Conservation (phyloP, 2,888 invertebrate genomes). For the Osmoderma eremita region DNA sequence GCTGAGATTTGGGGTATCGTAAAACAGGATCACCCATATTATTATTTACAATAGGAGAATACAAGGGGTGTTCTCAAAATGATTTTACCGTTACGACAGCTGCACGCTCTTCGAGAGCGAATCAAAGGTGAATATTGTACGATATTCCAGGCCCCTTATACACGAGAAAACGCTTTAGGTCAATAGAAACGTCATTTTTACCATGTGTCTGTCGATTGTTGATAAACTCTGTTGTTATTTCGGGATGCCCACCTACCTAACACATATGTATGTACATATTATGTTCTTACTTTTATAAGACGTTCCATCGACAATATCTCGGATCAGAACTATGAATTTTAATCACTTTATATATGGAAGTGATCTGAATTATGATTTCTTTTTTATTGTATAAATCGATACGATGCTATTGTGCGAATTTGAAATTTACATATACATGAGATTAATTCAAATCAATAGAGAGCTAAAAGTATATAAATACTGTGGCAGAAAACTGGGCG, state of each 20-base stretch:
- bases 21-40: slow-evolving; percentile 33
- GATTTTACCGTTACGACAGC: slow-evolving; percentile 47
- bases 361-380: slow-evolving; percentile 3
- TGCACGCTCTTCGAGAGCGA: slow-evolving; percentile 31
- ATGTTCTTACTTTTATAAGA: slow-evolving; percentile 22
- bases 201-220: neutral
- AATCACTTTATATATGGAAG: slow-evolving; percentile 15
- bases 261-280: slow-evolving; percentile 6
- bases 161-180: too few species aligned
- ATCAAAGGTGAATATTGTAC: slow-evolving; percentile 30
- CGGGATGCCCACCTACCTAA: slow-evolving; percentile 4
- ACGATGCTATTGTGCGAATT: too few species aligned
- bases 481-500: too few species aligned
- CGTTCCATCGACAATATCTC: slow-evolving; percentile 29
- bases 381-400: slow-evolving; percentile 2
- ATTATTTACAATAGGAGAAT: slow-evolving; percentile 3
- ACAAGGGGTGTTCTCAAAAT: slow-evolving; percentile 36
- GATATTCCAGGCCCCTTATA: neutral
- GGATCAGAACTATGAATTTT: slow-evolving; percentile 25
- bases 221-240: slow-evolving; percentile 15
- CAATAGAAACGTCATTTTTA: too few species aligned
- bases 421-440: too few species aligned
- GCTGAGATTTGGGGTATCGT: slow-evolving; percentile 27
- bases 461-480: too few species aligned
- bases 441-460: too few species aligned